Conservation (phyloP, 2,797 vertebrate genomes). For the Poecilia gillii region DNA sequence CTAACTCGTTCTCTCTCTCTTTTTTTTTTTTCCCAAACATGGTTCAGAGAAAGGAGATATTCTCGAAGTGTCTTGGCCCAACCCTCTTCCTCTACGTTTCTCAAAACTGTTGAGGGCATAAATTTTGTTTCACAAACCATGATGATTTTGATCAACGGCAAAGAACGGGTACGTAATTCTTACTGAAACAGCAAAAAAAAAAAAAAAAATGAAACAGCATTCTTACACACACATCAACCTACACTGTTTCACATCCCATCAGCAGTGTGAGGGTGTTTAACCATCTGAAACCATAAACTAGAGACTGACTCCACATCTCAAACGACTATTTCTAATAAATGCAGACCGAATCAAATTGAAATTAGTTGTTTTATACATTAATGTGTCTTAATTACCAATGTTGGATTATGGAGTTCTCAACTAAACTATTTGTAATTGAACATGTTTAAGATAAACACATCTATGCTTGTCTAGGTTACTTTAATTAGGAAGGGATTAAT, state of each 20-base stretch:
- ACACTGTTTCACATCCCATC: constrained; percentile 14
- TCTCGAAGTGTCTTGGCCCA: not conserved
- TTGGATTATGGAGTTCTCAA: not conserved
- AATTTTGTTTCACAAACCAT: constrained; percentile 45
- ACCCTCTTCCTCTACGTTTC: constrained; percentile 12
- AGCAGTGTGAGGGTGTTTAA: not conserved
- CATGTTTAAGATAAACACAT: not conserved
- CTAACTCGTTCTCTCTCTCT: not conserved
- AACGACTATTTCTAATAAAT: not conserved
- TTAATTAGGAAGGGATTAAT: constrained; percentile 2
- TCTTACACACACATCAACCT: not conserved
- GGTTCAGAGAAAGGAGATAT: constrained; percentile 3
- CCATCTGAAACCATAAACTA: not conserved
- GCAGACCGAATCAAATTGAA: not conserved
- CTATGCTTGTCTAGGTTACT: not conserved
- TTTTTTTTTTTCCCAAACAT: not conserved
- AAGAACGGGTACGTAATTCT: not conserved
- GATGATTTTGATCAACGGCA: constrained; percentile 5
- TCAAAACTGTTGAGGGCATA: constrained; percentile 26
- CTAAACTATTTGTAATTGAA: not conserved
- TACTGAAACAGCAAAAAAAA: constrained; percentile 14
- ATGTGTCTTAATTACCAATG: not conserved
- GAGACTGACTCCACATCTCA: not conserved
- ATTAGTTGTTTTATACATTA: not conserved
- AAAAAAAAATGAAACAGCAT: constrained; percentile 17